Base-by-base conservation (phyloP, 2,797 vertebrate genomes). In the Pterois miles region DNA sequence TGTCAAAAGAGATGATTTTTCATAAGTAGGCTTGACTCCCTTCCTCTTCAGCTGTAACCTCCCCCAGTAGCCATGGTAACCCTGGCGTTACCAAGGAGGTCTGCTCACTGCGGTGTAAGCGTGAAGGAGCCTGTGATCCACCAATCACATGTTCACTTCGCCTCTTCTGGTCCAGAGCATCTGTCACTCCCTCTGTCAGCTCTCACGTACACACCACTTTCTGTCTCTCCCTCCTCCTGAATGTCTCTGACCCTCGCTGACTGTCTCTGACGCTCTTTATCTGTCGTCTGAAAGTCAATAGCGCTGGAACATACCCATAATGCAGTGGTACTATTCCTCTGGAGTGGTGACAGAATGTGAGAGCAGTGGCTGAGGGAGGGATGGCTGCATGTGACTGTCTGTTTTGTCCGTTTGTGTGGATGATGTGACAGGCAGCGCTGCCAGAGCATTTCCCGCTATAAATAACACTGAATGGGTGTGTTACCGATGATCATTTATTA, bases 1-100 rank as follows among this genome's bases (percentile, higher is more conserved):
- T 86, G 80, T 81, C 81, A 87, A 80, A 82, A 78, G 66, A 85
- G 78, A 81, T 88, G 0, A 91, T 92, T 93, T 88, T 78, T 68
- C 77, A 76, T 70, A 88, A 90, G 82, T 78, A 81, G 79, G 65
- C 76, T 86, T 53, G 65, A 79, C 76, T 90, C 79, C 57, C 68
- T 66, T 87, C 75, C 79, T 82, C 65, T 71, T 86, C 71, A 81
- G 60, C 85, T 84, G 81, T 85, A 86, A 86, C 87, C 84, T 82
- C 80, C 80, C 72, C 52, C 20, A 3, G 84, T 94, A 84, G 46
- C 89, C 91, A 92, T 91, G 90, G 91, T 43, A 91, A 94, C 90
- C 64, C 18, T 46, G 74, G 60, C 34, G 58, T 86, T 89, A 82
- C 85, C 78, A 77, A 67, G 76, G 46, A 78, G 65, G 63, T 68